These are phyloP conservation scores for Pseudomyrmex pallidus DNA, from an alignment of 1,140 invertebrate species.

Conservation along the genomic window DNA sequence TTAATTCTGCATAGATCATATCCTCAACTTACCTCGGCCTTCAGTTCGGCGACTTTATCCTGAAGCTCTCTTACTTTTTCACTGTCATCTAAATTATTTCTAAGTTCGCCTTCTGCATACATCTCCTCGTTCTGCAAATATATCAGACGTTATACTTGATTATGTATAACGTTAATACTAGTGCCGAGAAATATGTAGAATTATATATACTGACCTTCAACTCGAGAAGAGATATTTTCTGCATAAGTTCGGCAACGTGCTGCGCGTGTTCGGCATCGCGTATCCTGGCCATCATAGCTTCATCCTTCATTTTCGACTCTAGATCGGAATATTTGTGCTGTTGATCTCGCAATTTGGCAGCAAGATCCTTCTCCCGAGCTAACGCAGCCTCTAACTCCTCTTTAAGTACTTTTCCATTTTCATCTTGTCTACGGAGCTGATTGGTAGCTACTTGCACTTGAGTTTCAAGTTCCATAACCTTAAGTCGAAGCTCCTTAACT, in stretches of 20 bases:
- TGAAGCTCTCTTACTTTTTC: constrained; percentile 94
- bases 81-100: constrained; percentile 92
- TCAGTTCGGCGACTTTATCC: constrained; percentile 95
- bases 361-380: constrained; percentile 90
- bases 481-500: constrained; percentile 96
- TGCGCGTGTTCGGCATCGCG: constrained; percentile 97
- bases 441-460: constrained; percentile 98
- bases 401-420: constrained; percentile 93
- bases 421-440: constrained; percentile 96
- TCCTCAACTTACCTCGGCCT: constrained; percentile 91
- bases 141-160: constrained; percentile 19
- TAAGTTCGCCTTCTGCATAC: constrained; percentile 94
- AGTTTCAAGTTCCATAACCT: constrained; percentile 99
- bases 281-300: constrained; percentile 97
- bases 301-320: constrained; percentile 97
- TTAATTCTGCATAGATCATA: not conserved
- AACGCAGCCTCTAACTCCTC: constrained; percentile 91
- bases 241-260: constrained; percentile 96
- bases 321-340: constrained; percentile 95
- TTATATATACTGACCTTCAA: constrained; percentile 89
- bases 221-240: constrained; percentile 97
- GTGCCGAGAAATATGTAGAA: not conserved
- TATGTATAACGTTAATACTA: not conserved
- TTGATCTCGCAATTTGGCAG: constrained; percentile 92
- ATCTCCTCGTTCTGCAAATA: constrained; percentile 94